These are phyloP conservation scores for Gryllus longicercus DNA, from an alignment of 2,888 invertebrate genomes.

Conservation along the genomic window DNA sequence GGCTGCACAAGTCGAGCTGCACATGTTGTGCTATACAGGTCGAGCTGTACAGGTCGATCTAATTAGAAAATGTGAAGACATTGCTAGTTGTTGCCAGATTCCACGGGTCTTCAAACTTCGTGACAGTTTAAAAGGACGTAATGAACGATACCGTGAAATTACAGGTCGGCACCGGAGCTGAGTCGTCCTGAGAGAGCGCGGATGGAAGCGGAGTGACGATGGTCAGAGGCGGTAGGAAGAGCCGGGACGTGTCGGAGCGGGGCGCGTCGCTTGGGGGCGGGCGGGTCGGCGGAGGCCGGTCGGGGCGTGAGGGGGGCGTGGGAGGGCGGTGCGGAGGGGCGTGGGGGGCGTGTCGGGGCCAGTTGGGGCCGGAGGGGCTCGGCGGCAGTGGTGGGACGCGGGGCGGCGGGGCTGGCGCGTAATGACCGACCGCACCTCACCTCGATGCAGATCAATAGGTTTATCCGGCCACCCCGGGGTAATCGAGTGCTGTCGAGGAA, in stretches of 20 bases:
- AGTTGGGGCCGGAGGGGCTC: neutral
- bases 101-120: no score
- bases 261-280: neutral
- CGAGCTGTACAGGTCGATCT: no score
- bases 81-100: no score
- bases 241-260: neutral
- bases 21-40: no score
- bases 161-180: no score
- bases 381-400: neutral
- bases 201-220: neutral
- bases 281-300: neutral
- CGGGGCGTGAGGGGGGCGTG: no score
- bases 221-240: neutral
- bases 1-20: no score
- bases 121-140: no score
- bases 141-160: no score
- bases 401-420: neutral
- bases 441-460: constrained; percentile 8
- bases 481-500: constrained; percentile 17
- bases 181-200: no score
- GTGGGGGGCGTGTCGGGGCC: neutral
- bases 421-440: neutral
- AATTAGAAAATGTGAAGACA: no score
- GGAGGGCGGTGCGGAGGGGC: neutral
- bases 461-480: neutral